Base-by-base conservation (phyloP, 2,888 invertebrate species). In the Tanypteryx hageni region DNA sequence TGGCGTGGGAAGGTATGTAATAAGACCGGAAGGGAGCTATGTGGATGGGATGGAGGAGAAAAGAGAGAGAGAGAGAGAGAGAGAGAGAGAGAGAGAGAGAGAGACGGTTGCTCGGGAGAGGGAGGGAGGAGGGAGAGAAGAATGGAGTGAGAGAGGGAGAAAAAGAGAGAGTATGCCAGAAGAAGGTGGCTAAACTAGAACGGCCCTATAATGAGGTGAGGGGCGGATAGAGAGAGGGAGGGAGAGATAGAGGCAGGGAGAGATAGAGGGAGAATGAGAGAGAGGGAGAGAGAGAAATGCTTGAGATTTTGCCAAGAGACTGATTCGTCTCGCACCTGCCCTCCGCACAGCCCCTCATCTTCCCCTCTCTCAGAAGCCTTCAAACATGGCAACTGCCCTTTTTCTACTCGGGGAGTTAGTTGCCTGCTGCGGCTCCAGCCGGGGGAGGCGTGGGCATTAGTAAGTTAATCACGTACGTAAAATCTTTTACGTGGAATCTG, bases 191-290 rank as follows among this genome's bases (percentile, higher is more conserved):
- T 82, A 58, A 91, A 89, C 92, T 81, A 92, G 92, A 86, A 64
- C 68, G 84, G 81, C 57, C 61, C 64, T 44, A 76, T 84, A 93
- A 64, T 92, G 93, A 82, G 92, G 92, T 83, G 85, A 92, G 61
- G 85, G 83, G 68, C 82, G 91, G 59, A 64, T 68, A 89, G 89
- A 22, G 18, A 61, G 76, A 76, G 13, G 76, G 76, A 59, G 86
- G 57, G 16, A 58, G 9, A 76, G 9, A 22, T 1, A 14, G 82
- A 11, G n/a, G n/a, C n/a, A 16, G 59, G n/a, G 76, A 13, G 5
- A 44, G 56, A n/a, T 58, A 44, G 83, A 82, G 89, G 22, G 18
- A 61, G 76, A 76, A 27, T n/a, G 76, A 59, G 86, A 85, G 16
- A 58, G 9, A 16, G 59, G n/a, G 76, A 13, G 5, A 44, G 56